Base-by-base conservation (phyloP, 2,888 invertebrate genomes). In the Lochmaea crataegi region DNA sequence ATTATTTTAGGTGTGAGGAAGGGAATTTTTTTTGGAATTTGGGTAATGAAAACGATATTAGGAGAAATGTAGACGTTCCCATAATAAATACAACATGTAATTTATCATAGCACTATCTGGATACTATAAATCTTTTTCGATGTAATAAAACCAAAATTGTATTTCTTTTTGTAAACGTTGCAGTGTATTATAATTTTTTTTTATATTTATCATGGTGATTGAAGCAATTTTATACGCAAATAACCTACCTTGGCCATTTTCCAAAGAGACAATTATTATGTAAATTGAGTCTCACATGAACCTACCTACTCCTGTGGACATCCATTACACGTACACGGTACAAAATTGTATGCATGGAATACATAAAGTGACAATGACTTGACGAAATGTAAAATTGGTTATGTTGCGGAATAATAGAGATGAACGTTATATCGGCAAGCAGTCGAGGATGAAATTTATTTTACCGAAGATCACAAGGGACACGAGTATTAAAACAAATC, bases 211-310 rank as follows among this genome's bases (percentile, higher is more conserved):
- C 53, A 63, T 58, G 57, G 53, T 67, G 32, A 67, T 68, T 16
- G 51, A 45, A n/a, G 61, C 41, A n/a, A 41, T 41, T 64, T 69
- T 69, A 56, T 69, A 63, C 63, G n/a, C 56, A 53, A 63, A 63
- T 64, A 53, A 63, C 63, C 56, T 18, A 63, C 63, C 53, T 69
- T 69, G 68, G 68, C 56, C 14, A 69, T 69, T 69, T 69, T 69
- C 69, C 69, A 69, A 63, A 69, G 63, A 69, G 69, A 69, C 69
- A 69, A 69, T 69, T 69, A 63, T 69, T 69, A 69, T 69, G 69
- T 63, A 64, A 69, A 69, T 69, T 53, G 69, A 64, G 51, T 56
- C 63, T 69, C 69, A 63, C 56, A 63, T 69, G 69, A 53, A 69
- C 45, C 67, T n/a, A 69, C 45, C 67, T n/a, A 45, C 58, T 67